A percentile compares a stretch with the other conserved stretches of the same genome.
phyloP scores from a whole-genome alignment of 2,113 vertebrate genomes.

The Perca fluviatilis region DNA sequence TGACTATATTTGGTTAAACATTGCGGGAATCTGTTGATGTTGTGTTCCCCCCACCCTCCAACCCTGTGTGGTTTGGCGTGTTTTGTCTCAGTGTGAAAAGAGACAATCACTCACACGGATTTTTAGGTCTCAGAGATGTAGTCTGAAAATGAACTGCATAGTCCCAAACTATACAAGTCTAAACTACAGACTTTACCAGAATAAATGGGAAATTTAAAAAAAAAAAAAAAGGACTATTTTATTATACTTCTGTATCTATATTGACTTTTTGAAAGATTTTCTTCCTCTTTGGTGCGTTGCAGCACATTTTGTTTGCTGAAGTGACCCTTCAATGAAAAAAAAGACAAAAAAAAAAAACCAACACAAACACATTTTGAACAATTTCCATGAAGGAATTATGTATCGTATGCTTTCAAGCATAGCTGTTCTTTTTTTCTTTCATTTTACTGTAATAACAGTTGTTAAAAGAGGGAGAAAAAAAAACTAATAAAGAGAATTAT shows the following conservation, averaged over 20 bases:
- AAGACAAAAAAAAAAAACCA: constrained; percentile 63
- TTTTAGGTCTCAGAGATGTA: constrained; percentile 83
- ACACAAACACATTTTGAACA: constrained; percentile 79
- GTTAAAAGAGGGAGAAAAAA: constrained; percentile 84
- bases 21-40: constrained; percentile 72
- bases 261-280: constrained; percentile 88
- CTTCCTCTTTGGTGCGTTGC: constrained; percentile 86
- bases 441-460: constrained; percentile 93
- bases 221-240: constrained; percentile 86
- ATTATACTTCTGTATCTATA: constrained; percentile 89
- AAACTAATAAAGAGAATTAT: constrained; percentile 93
- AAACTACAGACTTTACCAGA: constrained; percentile 69
- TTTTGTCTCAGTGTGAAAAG: constrained; percentile 84
- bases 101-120: constrained; percentile 74
- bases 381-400: constrained; percentile 87
- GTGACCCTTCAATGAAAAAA: constrained; percentile 80
- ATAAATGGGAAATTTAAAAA: constrained; percentile 64
- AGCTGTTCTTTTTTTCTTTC: constrained; percentile 84
- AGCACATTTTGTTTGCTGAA: constrained; percentile 85
- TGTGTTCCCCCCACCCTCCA: constrained; percentile 48
- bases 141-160: constrained; percentile 87
- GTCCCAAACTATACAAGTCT: constrained; percentile 75
- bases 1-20: constrained; percentile 62
- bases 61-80: constrained; percentile 62
- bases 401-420: constrained; percentile 90